phyloP scores from a whole-genome alignment of 2,888 invertebrate species.

The Himalopsyche japonica region DNA sequence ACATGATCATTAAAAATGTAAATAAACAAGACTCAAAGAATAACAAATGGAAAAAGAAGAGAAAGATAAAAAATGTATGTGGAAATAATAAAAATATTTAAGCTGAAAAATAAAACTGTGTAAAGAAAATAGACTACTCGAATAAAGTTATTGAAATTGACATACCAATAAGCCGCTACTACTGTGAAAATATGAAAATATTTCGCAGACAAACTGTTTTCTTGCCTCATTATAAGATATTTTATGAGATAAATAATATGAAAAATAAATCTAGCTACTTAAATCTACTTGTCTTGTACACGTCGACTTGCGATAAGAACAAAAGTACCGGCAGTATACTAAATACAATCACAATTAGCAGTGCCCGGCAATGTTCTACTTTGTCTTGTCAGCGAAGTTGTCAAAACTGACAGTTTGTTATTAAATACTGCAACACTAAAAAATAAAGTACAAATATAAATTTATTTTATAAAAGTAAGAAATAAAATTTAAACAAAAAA shows the following conservation, averaged over 20 bases:
- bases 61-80: neutral
- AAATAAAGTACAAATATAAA: neutral
- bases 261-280: neutral
- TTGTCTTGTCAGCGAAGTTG: neutral
- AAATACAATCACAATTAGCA: neutral
- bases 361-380: neutral
- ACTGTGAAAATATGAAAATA: conserved; percentile 76
- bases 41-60: too few relatives aligned
- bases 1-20: neutral
- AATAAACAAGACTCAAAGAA: too few relatives aligned
- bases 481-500: too few relatives aligned
- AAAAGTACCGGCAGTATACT: neutral
- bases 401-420: neutral
- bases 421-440: neutral
- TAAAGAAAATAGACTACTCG: neutral
- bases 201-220: conserved; percentile 46
- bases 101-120: neutral
- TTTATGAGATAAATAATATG: neutral
- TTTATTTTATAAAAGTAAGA: too few relatives aligned
- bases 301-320: neutral
- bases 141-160: conserved; percentile 17
- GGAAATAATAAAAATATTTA: too few relatives aligned
- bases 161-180: conserved; percentile 78
- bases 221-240: conserved; percentile 24
- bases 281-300: neutral